Percentiles rank a stretch among this genome's conserved stretches.
Conservation (phyloP, 2,797 vertebrate species). For the Sphenopsis melanotis region DNA sequence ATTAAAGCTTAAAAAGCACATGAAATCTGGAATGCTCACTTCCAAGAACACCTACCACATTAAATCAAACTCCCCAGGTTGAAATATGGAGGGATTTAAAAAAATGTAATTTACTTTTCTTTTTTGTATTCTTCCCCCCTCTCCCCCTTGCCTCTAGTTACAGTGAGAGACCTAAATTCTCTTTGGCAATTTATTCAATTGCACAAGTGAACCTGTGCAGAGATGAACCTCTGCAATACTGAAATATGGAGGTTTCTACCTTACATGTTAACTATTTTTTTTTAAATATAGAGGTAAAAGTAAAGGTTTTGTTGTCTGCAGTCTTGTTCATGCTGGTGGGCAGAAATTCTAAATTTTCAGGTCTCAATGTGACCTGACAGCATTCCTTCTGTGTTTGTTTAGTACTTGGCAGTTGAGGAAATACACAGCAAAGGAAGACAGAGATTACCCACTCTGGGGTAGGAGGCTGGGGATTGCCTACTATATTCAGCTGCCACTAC, state of each 20-base stretch:
- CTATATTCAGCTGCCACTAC: slow-evolving; percentile 1
- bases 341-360: neutral
- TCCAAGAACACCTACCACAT: neutral
- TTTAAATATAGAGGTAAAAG: neutral
- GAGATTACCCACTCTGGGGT: neutral
- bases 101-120: neutral
- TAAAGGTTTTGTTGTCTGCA: neutral
- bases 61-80: neutral
- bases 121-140: neutral
- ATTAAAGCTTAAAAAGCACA: slow-evolving; percentile 29
- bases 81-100: neutral
- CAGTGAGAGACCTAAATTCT: neutral
- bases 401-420: neutral
- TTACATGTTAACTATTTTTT: neutral
- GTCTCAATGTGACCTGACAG: neutral
- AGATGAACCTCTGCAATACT: neutral
- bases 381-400: slow-evolving; percentile 3
- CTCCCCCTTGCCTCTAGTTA: neutral
- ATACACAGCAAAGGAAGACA: neutral
- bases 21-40: slow-evolving; percentile 32
- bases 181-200: neutral
- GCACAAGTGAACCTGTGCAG: neutral
- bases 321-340: neutral
- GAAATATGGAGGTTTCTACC: neutral
- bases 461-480: slow-evolving; percentile 20